Percentiles rank a stretch among this genome's conserved stretches.
Conservation (phyloP, 1,140 invertebrate species). For the Drosophila repleta region DNA sequence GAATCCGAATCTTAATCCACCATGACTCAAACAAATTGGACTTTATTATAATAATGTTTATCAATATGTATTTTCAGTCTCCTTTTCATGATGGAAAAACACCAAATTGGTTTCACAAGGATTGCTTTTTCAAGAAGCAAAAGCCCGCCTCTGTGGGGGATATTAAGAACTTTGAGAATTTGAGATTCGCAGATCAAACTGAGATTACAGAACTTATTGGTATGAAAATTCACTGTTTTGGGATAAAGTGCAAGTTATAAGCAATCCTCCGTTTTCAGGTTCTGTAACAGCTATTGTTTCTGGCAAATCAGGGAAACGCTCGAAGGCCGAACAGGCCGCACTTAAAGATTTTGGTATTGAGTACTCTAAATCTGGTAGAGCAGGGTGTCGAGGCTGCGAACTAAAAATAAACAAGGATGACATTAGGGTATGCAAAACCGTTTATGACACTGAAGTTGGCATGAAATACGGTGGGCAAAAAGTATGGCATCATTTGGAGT, state of each 20-base stretch:
- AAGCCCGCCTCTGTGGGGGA: slow-evolving; percentile 90
- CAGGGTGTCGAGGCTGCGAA: slow-evolving; percentile 93
- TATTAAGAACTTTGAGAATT: slow-evolving; percentile 92
- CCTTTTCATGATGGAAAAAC: slow-evolving; percentile 95
- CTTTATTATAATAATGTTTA: too few relatives aligned
- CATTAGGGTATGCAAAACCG: slow-evolving; percentile 93
- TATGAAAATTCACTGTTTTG: slow-evolving; percentile 70
- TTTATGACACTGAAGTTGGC: slow-evolving; percentile 92
- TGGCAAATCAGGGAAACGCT: slow-evolving; percentile 77
- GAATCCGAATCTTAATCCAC: neutral
- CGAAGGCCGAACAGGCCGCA: slow-evolving; percentile 72
- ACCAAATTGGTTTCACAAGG: slow-evolving; percentile 94
- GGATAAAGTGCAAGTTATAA: neutral
- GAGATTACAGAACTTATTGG: slow-evolving; percentile 90
- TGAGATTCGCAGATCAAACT: slow-evolving; percentile 95
- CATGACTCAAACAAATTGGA: too few relatives aligned
- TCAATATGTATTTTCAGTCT: slow-evolving; percentile 87
- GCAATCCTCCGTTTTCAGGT: slow-evolving; percentile 21
- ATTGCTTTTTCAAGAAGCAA: slow-evolving; percentile 95
- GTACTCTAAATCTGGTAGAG: slow-evolving; percentile 94
- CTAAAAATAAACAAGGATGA: slow-evolving; percentile 94
- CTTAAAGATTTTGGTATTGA: slow-evolving; percentile 91
- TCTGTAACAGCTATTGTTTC: slow-evolving; percentile 17
- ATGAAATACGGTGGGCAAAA: slow-evolving; percentile 91
- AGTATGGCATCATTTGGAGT: slow-evolving; percentile 96